phyloP scores from a whole-genome alignment of 1,140 invertebrate genomes.

The Babylonia areolata region DNA sequence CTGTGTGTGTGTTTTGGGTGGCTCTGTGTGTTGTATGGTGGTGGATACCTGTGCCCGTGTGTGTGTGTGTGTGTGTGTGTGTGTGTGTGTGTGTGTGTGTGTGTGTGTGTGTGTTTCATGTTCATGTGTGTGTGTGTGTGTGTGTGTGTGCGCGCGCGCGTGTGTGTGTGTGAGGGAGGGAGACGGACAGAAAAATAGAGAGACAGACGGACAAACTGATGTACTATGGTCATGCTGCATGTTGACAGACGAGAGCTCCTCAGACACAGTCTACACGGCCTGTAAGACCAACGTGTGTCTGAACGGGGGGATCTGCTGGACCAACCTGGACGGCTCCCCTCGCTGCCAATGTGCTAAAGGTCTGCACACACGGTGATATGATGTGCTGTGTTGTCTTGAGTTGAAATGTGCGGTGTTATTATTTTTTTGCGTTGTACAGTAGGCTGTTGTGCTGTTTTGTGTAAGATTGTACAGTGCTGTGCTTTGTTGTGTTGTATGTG shows the following conservation, averaged over 20 bases:
- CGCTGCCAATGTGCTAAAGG: constrained; percentile 53
- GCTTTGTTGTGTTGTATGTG: too few species aligned
- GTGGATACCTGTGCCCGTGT: not conserved
- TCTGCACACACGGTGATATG: constrained; percentile 4
- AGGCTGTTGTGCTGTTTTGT: too few species aligned
- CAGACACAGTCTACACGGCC: constrained; percentile 28
- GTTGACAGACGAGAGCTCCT: constrained; percentile 38
- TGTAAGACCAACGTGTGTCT: constrained; percentile 46
- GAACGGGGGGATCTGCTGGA: constrained; percentile 50
- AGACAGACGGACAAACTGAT: too few species aligned
- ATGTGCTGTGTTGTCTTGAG: too few species aligned
- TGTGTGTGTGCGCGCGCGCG: not conserved
- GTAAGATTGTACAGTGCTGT: too few species aligned
- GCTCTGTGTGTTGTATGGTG: not conserved
- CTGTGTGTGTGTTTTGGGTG: constrained; percentile 16
- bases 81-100: constrained; percentile 1
- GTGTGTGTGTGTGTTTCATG: too few species aligned
- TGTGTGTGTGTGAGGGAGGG: constrained; percentile 7
- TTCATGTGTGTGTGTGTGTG: constrained; percentile 3
- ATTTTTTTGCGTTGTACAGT: too few species aligned
- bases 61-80: constrained; percentile 17
- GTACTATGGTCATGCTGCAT: too few species aligned
- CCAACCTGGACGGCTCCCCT: constrained; percentile 26
- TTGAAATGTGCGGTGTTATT: too few species aligned
- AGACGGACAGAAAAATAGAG: too few species aligned